Evolutionary conservation across 92 coral and sea anemone genomes (phyloP), one percentile per base, ranked within the genome.

Genomic region (Phymanthus crucifer): DNA sequence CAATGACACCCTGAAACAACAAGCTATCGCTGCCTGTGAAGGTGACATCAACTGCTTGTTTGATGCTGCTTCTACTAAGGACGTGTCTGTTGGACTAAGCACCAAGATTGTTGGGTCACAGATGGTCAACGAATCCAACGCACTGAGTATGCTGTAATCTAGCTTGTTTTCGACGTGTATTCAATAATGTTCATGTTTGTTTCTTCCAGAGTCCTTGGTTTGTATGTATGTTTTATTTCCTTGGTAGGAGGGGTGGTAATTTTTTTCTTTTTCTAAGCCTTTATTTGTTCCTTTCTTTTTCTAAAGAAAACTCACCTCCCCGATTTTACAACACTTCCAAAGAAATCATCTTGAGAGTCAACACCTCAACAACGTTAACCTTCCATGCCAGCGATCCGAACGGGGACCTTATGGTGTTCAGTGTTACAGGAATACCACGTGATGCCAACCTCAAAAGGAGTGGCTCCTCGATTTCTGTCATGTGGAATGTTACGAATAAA

Each of bases 61-160:
- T 78, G 93, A 89, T 79, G 74, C 85, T 24, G 93, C 93, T 4
- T 88, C 87, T 4, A 89, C 93, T 34, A 80, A 77, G 3, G 78
- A 89, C 48, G 14, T 79, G 18, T 79, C 85, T 17, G 75, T 88
- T 47, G 92, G 92, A 19, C 0, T 40, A 52, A 54, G 73, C 16
- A 88, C 92, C 0, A 66, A 75, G 47, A 4, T n/a, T 3, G 64
- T 84, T 36, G 74, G 75, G 21, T 57, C 80, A 3, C 40, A 79
- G 40, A 32, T 88, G 17, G 40, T 79, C 54, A 80, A 88, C 13
- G 92, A 84, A 47, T 40, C 84, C 8, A 58, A n/a, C 4, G 43
- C 1, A 12, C 32, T 84, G 16, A 84, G 92, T 88, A 80, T 56
- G 83, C 37, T 9, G n/a, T 72, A 24, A 37, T 35, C 14, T 61